Base-by-base conservation (phyloP, 2,888 invertebrate genomes). In the Limenitis camilla region DNA sequence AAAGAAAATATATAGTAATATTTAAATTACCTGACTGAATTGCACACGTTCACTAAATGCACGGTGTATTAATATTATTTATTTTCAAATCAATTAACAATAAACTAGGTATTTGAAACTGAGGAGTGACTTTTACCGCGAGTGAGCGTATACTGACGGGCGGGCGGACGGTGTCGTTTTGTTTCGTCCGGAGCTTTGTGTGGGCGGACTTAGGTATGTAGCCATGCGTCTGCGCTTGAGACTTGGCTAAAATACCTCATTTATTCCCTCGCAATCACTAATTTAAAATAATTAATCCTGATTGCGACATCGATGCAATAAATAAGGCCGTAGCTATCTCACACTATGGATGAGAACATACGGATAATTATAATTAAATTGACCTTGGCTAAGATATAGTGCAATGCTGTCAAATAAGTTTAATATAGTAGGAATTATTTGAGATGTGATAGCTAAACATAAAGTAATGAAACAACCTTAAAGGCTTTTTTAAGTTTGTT, bases 181-280 rank as follows among this genome's bases (percentile, higher is more conserved):
- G 78, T 78, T 77, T 72, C 78, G 63, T 68, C 64, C 61, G 59
- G 67, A 76, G 73, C 75, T 76, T 75, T 69, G 83, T 78, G 86
- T 83, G 77, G 84, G 85, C 72, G 76, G 63, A 28, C 36, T 61
- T 63, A 55, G 51, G 61, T 55, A 61, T 55, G 63, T 65, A 61
- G 62, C 62, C 61, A 61, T 65, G 69, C 71, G 77, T 72, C 73
- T 74, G 76, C 72, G 74, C 71, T 63, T 63, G 65, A 68, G 69
- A 72, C 66, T 72, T 69, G 71, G 68, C 73, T 71, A 63, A 74
- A 75, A 77, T 74, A 66, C 55, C 55, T 65, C 65, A 74, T 77
- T 83, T 78, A 73, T 80, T 78, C 75, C 76, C 81, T 80, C 80
- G 78, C 80, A 76, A 69, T 79, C 71, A 81, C 79, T 79, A 74